Percentiles rank a stretch among this genome's conserved stretches.
Evolutionary conservation across 1,140 invertebrate species (phyloP).

Genomic region (Conus betulinus): DNA sequence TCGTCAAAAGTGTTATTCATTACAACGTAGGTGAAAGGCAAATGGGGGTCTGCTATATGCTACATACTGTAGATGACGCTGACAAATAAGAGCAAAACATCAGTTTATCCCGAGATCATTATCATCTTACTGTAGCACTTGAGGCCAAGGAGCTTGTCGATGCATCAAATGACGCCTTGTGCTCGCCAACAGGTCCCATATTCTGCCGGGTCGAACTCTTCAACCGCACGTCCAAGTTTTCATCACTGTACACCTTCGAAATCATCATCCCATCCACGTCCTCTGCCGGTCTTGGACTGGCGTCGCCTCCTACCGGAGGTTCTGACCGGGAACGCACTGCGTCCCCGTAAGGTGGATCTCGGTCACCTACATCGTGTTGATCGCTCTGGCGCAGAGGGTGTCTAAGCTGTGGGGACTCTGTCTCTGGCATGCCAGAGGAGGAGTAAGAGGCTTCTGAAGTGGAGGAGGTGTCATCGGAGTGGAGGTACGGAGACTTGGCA

Average conservation of each 20-base stretch:
- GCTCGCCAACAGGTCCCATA: not conserved
- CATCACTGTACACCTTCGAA: constrained; percentile 55
- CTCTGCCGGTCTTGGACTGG: constrained; percentile 25
- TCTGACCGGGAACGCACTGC: constrained; percentile 49
- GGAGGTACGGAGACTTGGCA: not conserved
- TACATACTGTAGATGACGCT: too few species aligned
- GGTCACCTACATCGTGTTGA: not conserved
- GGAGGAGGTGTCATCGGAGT: not conserved
- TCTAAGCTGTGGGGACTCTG: too few species aligned
- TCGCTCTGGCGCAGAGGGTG: not conserved
- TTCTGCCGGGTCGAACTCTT: constrained; percentile 30
- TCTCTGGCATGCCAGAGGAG: not conserved
- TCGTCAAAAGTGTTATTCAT: too few species aligned
- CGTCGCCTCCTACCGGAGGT: constrained; percentile 37
- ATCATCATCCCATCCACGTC: constrained; percentile 51
- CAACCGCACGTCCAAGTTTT: constrained; percentile 41
- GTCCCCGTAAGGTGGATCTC: constrained; percentile 1
- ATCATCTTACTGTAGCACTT: not conserved
- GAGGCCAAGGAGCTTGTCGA: constrained; percentile 53
- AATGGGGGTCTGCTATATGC: too few species aligned
- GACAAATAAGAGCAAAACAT: too few species aligned
- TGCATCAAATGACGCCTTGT: not conserved
- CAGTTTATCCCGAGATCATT: too few species aligned
- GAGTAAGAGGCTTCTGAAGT: not conserved
- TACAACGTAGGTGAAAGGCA: too few species aligned